Percentiles rank a stretch among this genome's conserved stretches.
Evolutionary conservation across 2,888 invertebrate genomes (phyloP).

Genomic region (Lasioglossum malachurum): DNA sequence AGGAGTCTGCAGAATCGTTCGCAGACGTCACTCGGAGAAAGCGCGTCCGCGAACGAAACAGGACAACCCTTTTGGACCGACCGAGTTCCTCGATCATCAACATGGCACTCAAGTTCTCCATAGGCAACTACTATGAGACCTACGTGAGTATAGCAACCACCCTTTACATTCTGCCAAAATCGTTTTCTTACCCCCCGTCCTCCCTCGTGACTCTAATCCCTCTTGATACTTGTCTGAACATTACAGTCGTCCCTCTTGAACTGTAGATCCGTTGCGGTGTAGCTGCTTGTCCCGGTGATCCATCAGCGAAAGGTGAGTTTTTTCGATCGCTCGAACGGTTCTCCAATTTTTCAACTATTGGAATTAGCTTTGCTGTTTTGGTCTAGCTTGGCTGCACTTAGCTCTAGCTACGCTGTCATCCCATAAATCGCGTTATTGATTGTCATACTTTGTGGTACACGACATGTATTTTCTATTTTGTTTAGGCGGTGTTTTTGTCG

Average conservation of each 20-base stretch:
- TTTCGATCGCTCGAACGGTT: background rate
- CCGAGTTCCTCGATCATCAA: constrained; percentile 24
- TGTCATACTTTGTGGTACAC: background rate
- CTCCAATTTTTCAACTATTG: background rate
- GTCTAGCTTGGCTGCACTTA: background rate
- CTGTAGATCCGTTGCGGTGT: background rate
- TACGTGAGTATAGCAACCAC: constrained; percentile 80
- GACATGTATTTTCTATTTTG: background rate
- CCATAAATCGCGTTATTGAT: background rate
- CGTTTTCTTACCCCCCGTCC: background rate
- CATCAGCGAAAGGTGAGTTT: background rate
- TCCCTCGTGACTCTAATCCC: background rate
- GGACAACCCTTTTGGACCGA: background rate
- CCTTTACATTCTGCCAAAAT: background rate
- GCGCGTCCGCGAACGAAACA: constrained; percentile 32
- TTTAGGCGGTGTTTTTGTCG: background rate
- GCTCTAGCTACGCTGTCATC: background rate
- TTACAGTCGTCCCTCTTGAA: constrained; percentile 13
- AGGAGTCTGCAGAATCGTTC: constrained; percentile 29
- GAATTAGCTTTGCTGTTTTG: background rate
- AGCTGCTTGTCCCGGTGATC: background rate
- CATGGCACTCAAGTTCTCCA: constrained; percentile 82
- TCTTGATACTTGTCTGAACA: background rate
- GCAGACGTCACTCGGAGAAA: constrained; percentile 51
- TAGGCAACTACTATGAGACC: constrained; percentile 82